Evolutionary conservation across 2,888 invertebrate species (phyloP), one percentile per base, ranked within the genome.

Genomic region (Lomographa bimaculata): DNA sequence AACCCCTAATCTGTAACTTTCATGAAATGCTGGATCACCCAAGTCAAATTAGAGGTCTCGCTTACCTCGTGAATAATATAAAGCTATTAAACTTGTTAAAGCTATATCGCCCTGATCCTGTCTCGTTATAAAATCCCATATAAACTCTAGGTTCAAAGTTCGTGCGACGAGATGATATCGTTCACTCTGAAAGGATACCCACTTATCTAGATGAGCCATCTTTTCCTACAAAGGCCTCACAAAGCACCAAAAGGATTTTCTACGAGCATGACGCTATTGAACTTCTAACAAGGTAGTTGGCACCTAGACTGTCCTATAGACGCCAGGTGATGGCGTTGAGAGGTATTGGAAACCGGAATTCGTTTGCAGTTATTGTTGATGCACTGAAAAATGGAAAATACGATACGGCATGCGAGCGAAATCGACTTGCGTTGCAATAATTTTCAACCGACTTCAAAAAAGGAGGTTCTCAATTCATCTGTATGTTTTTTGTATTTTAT

Each of bases 121-220:
- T 53, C 51, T 26, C 25, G 50, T 54, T 36, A 36, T 26, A 40
- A 45, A 37, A 33, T 42, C 33, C 32, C 21, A 16, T 16, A 26
- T 37, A 45, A 14, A 45, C 7, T 26, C 17, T 33, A 27, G 25
- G 25, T 20, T 32, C 16, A 10, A 32, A 49, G 36, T 38, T 41
- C 17, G 25, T 51, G 60, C 56, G 52, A 59, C 43, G 43, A 56
- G 64, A 63, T 60, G 53, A 43, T 54, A 53, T 39, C 54, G 34
- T 54, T 54, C 54, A 49, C 51, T 54, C 50, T 78, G 77, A 81
- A 83, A 79, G 83, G 71, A 64, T 66, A 69, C 69, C 76, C 81
- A 75, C 81, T 82, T 86, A 86, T 85, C 86, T 86, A 80, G 82
- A 86, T 84, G 84, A 86, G 72, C 76, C 72, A 84, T 86, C 83